A percentile compares a stretch with the other conserved stretches of the same genome.
Conservation (phyloP, 2,113 vertebrate species). For the Nycticorax nycticorax region DNA sequence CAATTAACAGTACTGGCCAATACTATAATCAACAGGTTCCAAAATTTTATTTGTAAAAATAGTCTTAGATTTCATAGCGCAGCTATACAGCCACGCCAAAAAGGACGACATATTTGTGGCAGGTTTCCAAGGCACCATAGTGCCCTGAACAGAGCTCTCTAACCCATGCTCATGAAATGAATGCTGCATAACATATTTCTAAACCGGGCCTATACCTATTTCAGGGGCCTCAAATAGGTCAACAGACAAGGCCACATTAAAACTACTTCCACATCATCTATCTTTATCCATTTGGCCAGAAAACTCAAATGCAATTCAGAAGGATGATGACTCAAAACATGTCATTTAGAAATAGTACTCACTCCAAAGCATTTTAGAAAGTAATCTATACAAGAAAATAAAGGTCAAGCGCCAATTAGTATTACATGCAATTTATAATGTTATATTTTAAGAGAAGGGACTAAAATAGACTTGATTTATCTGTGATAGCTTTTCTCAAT, state of each 20-base stretch:
- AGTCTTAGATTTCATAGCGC: background rate
- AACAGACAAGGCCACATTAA: background rate
- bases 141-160: background rate
- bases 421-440: background rate
- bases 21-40: background rate
- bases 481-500: background rate
- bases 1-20: background rate
- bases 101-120: background rate
- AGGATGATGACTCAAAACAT: constrained; percentile 11
- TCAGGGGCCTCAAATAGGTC: background rate
- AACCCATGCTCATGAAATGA: background rate
- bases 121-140: background rate
- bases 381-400: constrained; percentile 12
- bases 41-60: background rate
- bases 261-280: background rate
- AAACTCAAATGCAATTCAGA: background rate
- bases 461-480: background rate
- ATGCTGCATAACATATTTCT: background rate
- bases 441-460: background rate
- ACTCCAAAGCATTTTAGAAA: constrained; percentile 19
- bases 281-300: background rate
- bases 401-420: constrained; percentile 8
- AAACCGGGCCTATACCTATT: background rate
- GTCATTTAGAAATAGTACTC: background rate
- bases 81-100: background rate